Base-by-base conservation (phyloP, 2,888 invertebrate genomes). In the Ectemnius continuus region DNA sequence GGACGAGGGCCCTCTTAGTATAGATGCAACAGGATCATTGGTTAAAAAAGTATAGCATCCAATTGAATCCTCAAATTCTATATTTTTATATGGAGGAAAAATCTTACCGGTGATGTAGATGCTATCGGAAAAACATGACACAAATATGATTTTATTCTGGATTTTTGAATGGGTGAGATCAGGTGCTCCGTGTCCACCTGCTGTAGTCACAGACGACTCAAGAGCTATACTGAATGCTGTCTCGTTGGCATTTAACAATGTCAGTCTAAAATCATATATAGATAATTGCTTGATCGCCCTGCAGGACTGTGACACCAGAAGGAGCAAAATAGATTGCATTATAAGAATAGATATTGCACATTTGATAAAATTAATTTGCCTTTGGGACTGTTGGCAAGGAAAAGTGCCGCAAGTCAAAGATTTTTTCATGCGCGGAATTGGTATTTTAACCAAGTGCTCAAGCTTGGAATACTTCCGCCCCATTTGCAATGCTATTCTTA, bases 341-440 rank as follows among this genome's bases (percentile, higher is more conserved):
- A 63, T 83, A 14, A 71, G 83, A 20, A 65, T 82, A 6, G 85
- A 85, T 67, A 82, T 85, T 23, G 82, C 84, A 1, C 85, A 85
- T 61, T 66, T 84, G 13, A 81, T 85, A 0, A 80, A 80, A 36
- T 23, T 75, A 4, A 75, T 85, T 4, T 63, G 70, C 6, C 48
- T 71, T 2, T 80, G 78, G 78, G 59, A 28, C 4, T 75, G 77
- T 60, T 80, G 81, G 26, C 63, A 52, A 23, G 67, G 62, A 8
- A 69, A 69, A 56, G 13, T 26, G 52, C 60, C 52, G 0, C 61
- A 46, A 2, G 64, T 75, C 0, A 80, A 83, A 67, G 79, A 82
- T 56, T 82, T 82, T 36, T 83, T 67, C 67, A 18, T 76, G 3
- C 74, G 83, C 1, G 80, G 77, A 28, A 61, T 82, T 0, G 80